Evolutionary conservation across 2,888 invertebrate genomes (phyloP).

Genomic region (Euproctis similis): DNA sequence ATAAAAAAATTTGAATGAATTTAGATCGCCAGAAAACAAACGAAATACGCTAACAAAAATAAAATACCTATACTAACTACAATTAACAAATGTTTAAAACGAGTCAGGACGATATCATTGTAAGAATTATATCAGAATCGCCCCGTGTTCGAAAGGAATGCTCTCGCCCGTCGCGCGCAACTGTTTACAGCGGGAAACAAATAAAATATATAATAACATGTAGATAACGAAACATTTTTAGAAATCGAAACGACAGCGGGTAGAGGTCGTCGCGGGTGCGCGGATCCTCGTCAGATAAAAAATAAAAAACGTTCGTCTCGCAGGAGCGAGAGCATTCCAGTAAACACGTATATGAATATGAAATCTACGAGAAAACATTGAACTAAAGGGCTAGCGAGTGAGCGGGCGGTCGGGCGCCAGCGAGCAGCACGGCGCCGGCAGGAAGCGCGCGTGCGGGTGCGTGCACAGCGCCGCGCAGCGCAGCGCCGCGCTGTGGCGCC

Average conservation of each 20-base stretch:
- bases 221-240: constrained; percentile 16
- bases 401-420: constrained; percentile 58
- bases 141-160: constrained; percentile 62
- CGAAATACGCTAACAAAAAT: constrained; percentile 63
- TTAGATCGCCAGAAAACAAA: constrained; percentile 53
- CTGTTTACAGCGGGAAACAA: constrained; percentile 18
- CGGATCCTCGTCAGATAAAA: no score
- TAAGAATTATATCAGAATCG: constrained; percentile 76
- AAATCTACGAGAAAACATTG: constrained; percentile 67
- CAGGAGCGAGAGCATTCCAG: constrained; percentile 53
- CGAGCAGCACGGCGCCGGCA: constrained; percentile 61
- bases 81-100: constrained; percentile 67
- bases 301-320: constrained; percentile 10
- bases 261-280: no score
- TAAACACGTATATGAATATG: constrained; percentile 57
- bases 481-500: constrained; percentile 71
- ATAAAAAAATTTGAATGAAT: constrained; percentile 45
- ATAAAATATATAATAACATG: constrained; percentile 17
- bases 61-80: constrained; percentile 60
- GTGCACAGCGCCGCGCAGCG: constrained; percentile 39
- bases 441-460: constrained; percentile 69
- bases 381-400: constrained; percentile 68
- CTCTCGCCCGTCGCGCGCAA: constrained; percentile 28
- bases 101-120: constrained; percentile 72
- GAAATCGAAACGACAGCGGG: no score